These are phyloP conservation scores for Muscicapa striata DNA, from an alignment of 2,797 vertebrate genomes.

Conservation along the genomic window DNA sequence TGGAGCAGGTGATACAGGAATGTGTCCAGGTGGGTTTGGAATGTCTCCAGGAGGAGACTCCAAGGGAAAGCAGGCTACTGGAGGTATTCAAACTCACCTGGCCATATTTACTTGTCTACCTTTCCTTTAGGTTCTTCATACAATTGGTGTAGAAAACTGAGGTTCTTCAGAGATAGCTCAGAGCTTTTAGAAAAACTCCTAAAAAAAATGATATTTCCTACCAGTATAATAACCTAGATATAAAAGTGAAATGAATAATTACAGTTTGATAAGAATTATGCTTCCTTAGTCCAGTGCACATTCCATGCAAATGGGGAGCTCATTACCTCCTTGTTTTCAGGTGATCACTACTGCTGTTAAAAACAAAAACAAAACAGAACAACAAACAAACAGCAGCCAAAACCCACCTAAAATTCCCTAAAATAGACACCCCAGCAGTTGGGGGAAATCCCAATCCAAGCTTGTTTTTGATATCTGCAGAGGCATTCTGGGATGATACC, in stretches of 20 bases:
- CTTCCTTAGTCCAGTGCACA: background rate
- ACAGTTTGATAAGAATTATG: background rate
- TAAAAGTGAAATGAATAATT: background rate
- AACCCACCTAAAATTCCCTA: rapidly evolving
- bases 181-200: background rate
- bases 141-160: background rate
- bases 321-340: background rate
- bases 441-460: background rate
- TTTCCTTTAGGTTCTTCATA: background rate
- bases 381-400: background rate
- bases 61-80: background rate
- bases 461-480: background rate
- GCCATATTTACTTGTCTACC: background rate
- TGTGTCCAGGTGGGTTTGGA: background rate
- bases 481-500: background rate
- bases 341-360: background rate
- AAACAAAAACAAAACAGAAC: background rate
- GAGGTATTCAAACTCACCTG: background rate
- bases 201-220: background rate
- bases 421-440: rapidly evolving
- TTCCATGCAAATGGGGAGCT: background rate
- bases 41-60: background rate
- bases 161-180: background rate
- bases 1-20: background rate
- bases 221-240: background rate